Evolutionary conservation across 2,113 vertebrate genomes (phyloP), one percentile per base, ranked within the genome.

Genomic region (Sialia sialis): DNA sequence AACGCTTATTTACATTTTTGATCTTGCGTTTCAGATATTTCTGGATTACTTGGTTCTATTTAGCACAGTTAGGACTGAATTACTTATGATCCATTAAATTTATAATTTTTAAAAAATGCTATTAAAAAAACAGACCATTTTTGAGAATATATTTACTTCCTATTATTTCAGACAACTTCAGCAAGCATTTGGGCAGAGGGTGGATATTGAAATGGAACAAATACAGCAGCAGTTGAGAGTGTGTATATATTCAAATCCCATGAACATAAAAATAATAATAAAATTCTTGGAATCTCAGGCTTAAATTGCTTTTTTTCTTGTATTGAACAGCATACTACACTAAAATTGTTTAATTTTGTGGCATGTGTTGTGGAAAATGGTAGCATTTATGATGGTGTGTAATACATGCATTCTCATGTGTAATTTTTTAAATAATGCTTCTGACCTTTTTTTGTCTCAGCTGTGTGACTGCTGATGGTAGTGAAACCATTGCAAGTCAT

Each of bases 401-500:
- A 55, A 39, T 90, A 67, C 44, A 27, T 2, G 0, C 34, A 27
- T 59, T 94, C 43, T 67, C 26, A 36, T 6, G 1, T 69, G 29
- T 91, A 74, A 55, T 67, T 76, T 79, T 34, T 84, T 67, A 20
- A 62, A 34, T 82, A 93, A 90, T 1, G 2, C 27, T 48, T 38
- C 36, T 94, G 90, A 91, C 95, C 84, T 94, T 96, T 90, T 92
- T 88, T 81, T 72, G n/a, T n/a, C 49, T 84, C 58, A 82, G 64
- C 60, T 72, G 23, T 2, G 1, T 2, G 2, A 84, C 30, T 81
- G 56, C 55, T 80, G 70, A 58, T 52, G 11, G 18, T 67, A 67
- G 30, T 67, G 43, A 91, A 85, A 39, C 69, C 25, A 18, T 91
- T 94, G 68, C 19, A 63, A 84, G 51, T 89, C 52, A 29, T 7